Base-by-base conservation (phyloP, 2,888 invertebrate species). In the Dasypolia templi region DNA sequence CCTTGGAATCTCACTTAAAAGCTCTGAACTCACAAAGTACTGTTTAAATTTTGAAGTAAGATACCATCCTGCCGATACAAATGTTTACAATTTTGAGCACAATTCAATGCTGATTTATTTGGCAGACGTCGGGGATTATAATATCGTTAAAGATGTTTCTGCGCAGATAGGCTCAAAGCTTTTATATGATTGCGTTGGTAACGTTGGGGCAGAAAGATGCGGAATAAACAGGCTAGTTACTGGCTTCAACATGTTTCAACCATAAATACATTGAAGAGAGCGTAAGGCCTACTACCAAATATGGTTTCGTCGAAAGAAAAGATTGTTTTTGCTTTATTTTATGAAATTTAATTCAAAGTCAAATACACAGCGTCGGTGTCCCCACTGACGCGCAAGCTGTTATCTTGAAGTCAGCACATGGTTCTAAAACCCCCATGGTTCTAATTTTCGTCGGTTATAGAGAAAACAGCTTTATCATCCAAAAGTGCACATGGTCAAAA, bases 91-190 rank as follows among this genome's bases (percentile, higher is more conserved):
- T 72, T 65, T 72, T 63, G 62, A 58, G 44, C 55, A 78, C 64
- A 79, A 71, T 65, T 56, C 56, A 56, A 79, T 79, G 65, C 51
- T 62, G 72, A 83, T 83, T 79, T 79, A 83, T 79, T 71, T 65
- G 32, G 71, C 83, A 83, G 72, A 79, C 62, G 68, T 32, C 6
- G 39, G 39, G 17, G 39, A 62, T 79, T 79, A 65, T 35, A 79
- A 63, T 63, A 26, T 72, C 61, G 32, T 83, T 66, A 70, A 35
- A 65, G 32, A 77, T 55, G 46, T 46, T 58, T 46, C 53, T 59
- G 53, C 11, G 51, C 39, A 49, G 39, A 61, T 49, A 26, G 32
- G 46, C 44, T 53, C 53, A n/a, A 39, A 4, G 44, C 29, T 75
- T 59, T 59, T 51, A 59, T 22, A 42, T 32, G 75, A 74, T 55